A percentile compares a stretch with the other conserved stretches of the same genome.
phyloP scores from a whole-genome alignment of 2,888 invertebrate species.

The Lycia hirtaria region DNA sequence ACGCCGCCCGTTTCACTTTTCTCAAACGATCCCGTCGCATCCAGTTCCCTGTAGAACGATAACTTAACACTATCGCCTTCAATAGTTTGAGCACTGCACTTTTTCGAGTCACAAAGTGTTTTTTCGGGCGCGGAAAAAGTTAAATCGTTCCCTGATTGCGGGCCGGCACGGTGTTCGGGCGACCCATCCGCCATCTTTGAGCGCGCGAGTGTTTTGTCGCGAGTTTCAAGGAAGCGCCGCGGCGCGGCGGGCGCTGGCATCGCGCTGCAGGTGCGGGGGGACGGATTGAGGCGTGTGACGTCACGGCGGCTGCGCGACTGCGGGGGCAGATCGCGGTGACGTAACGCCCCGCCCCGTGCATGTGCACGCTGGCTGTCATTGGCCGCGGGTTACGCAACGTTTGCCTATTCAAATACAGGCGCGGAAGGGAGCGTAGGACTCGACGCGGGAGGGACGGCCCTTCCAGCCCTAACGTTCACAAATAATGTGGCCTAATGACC shows the following conservation, averaged over 20 bases:
- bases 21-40: constrained; percentile 83
- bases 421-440: constrained; percentile 78
- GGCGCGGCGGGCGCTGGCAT: constrained; percentile 67
- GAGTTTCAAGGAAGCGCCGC: constrained; percentile 69
- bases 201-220: constrained; percentile 87
- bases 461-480: constrained; percentile 73
- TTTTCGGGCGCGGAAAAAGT: constrained; percentile 83
- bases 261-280: constrained; percentile 64
- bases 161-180: constrained; percentile 87
- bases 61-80: constrained; percentile 74
- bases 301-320: constrained; percentile 82
- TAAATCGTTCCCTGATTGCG: constrained; percentile 84
- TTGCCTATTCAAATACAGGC: constrained; percentile 76
- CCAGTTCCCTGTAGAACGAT: constrained; percentile 80
- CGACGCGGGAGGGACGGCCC: constrained; percentile 64
- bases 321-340: constrained; percentile 79
- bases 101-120: constrained; percentile 82
- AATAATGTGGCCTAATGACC: constrained; percentile 78
- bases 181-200: constrained; percentile 94
- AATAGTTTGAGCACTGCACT: constrained; percentile 80
- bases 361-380: constrained; percentile 81
- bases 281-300: constrained; percentile 65
- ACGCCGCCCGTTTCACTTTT: constrained; percentile 83
- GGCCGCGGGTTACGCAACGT: constrained; percentile 82
- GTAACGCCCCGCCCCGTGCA: constrained; percentile 84